Evolutionary conservation across 1,140 invertebrate species (phyloP).

Genomic region (Drosophila chauvacae): DNA sequence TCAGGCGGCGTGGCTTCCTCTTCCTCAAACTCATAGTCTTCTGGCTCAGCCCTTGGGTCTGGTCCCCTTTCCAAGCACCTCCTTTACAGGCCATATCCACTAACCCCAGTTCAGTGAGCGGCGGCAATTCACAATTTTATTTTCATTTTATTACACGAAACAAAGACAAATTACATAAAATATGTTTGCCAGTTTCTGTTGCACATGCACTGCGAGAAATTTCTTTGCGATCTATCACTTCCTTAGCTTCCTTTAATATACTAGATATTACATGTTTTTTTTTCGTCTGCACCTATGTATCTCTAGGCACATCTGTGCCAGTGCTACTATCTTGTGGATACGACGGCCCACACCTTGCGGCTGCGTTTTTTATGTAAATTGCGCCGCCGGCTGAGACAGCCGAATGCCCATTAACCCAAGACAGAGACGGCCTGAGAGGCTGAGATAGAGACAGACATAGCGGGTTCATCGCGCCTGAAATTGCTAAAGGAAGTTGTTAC

Average conservation of each 20-base stretch:
- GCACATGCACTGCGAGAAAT: not conserved
- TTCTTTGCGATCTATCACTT: not conserved
- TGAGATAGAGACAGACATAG: slow-evolving; percentile 26
- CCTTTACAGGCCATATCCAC: slow-evolving; percentile 1
- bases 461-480: slow-evolving; percentile 79
- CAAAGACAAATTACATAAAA: slow-evolving; percentile 84
- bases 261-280: not conserved
- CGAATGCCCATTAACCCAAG: slow-evolving; percentile 64
- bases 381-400: slow-evolving; percentile 54
- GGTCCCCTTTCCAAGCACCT: slow-evolving; percentile 1
- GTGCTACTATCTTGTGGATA: slow-evolving; percentile 45
- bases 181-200: slow-evolving; percentile 53
- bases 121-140: slow-evolving; percentile 73
- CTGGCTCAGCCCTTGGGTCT: slow-evolving; percentile 10
- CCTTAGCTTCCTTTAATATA: not conserved
- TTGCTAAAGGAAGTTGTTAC: slow-evolving; percentile 82
- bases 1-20: slow-evolving; percentile 48
- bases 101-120: slow-evolving; percentile 34
- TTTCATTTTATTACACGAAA: slow-evolving; percentile 83
- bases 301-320: slow-evolving; percentile 32
- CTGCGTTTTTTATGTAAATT: slow-evolving; percentile 79
- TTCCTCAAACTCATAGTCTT: slow-evolving; percentile 16
- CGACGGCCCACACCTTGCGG: slow-evolving; percentile 72
- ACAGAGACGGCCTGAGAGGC: slow-evolving; percentile 27
- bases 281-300: slow-evolving; percentile 18